Conservation (phyloP, 2,888 invertebrate species). For the Agriotes lineatus region DNA sequence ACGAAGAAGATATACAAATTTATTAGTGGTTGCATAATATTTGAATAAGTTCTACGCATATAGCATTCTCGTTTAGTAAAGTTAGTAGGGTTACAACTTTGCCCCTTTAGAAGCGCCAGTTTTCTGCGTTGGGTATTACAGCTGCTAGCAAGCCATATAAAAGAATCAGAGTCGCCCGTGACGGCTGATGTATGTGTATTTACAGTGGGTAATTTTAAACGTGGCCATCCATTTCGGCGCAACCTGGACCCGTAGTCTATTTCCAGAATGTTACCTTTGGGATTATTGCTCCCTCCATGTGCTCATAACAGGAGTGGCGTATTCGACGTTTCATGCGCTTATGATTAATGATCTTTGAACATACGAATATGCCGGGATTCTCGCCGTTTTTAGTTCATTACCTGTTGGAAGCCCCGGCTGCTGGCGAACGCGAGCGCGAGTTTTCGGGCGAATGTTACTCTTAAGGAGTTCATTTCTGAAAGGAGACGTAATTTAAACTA, state of each 20-base stretch:
- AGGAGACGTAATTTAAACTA: constrained; percentile 12
- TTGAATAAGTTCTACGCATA: too few relatives aligned
- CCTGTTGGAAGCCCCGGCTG: background rate
- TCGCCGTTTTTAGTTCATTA: constrained; percentile 12
- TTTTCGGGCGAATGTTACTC: background rate
- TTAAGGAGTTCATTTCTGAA: constrained; percentile 1
- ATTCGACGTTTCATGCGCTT: constrained; percentile 35
- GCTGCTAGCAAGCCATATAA: constrained; percentile 14
- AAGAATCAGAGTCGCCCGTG: constrained; percentile 11
- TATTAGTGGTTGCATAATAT: too few relatives aligned
- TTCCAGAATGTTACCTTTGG: constrained; percentile 33
- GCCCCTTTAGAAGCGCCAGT: constrained; percentile 10
- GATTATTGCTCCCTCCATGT: constrained; percentile 26
- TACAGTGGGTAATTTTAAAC: constrained; percentile 19
- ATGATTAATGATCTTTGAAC: constrained; percentile 34
- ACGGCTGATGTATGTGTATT: constrained; percentile 21
- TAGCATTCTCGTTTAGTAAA: too few relatives aligned
- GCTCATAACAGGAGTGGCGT: constrained; percentile 28
- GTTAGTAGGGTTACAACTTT: too few relatives aligned
- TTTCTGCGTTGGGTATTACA: constrained; percentile 20
- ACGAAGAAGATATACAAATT: too few relatives aligned
- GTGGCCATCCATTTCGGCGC: constrained; percentile 10
- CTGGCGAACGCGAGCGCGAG: background rate
- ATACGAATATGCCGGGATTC: constrained; percentile 12
- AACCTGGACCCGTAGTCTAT: constrained; percentile 29